Base-by-base conservation (phyloP, 2,797 vertebrate species). In the Micromesistius poutassou region DNA sequence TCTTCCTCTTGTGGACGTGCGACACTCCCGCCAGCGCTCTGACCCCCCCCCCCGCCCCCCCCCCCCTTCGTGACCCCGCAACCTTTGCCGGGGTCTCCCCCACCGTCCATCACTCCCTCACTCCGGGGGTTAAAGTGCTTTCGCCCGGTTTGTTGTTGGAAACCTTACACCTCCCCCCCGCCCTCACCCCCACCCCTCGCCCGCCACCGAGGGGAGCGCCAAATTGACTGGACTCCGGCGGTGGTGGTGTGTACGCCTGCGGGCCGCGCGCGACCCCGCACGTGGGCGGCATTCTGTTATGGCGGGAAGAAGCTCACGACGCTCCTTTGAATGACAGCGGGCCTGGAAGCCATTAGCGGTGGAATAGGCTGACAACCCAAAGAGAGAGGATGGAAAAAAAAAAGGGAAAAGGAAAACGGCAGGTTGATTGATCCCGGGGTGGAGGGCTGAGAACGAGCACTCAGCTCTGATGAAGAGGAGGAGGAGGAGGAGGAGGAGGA, bases 321-420 rank as follows among this genome's bases (percentile, higher is more conserved):
- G 81, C 55, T 25, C 78, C 90, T 91, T 90, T 91, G 88, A 93
- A 90, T 91, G 86, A 84, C 76, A 84, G 86, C 89, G 83, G 89
- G 78, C 86, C 89, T 79, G 88, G 86, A 92, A 91, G 80, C 92
- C 87, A 93, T 93, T 92, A 91, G 90, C 83, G 76, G 78, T 88
- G 87, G 91, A 92, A 92, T 87, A 87, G 86, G 83, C 86, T 87
- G 87, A 89, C 86, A 88, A 90, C 73, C 88, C 79, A 78, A 81
- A 81, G 89, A 85, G 83, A 1, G 55, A 25, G 55, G 55, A 62
- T 8, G 50, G 8, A 14, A n/a, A n/a, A n/a, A 22, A 6, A 22
- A 13, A 55, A 55, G 46, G 13, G 42, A 16, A 55, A n/a, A 22
- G 46, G 46, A 62, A 25, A 62, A 62, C n/a, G 22, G 79, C 73